A percentile compares a stretch with the other conserved stretches of the same genome.
Conservation (phyloP, 2,797 vertebrate species). For the Chaenodraco wilsoni region DNA sequence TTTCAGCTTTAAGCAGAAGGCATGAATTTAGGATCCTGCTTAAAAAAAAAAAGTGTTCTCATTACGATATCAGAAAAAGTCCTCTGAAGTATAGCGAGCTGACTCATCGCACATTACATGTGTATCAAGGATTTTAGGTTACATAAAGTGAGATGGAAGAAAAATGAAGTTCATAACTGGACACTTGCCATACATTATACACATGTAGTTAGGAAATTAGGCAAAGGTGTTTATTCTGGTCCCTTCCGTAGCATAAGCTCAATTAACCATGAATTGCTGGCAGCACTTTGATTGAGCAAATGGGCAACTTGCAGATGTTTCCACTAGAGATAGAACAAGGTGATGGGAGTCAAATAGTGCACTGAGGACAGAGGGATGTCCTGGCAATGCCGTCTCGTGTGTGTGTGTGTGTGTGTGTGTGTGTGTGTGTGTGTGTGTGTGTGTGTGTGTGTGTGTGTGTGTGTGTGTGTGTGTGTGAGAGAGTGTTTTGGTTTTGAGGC, state of each 20-base stretch:
- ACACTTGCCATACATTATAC: constrained; percentile 38
- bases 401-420: constrained; percentile 24
- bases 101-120: constrained; percentile 3
- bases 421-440: too few relatives aligned
- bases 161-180: constrained; percentile 18
- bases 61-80: constrained; percentile 4
- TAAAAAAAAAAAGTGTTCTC: constrained; percentile 5
- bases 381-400: constrained; percentile 20
- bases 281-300: constrained; percentile 33
- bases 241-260: constrained; percentile 27
- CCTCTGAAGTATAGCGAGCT: constrained; percentile 3
- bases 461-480: too few relatives aligned
- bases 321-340: constrained; percentile 33
- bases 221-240: constrained; percentile 34
- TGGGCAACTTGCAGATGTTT: constrained; percentile 42
- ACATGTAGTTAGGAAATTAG: constrained; percentile 39
- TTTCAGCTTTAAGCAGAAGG: background rate
- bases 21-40: constrained; percentile 3
- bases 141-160: constrained; percentile 34
- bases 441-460: constrained; percentile 3
- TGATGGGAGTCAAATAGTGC: constrained; percentile 12
- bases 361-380: constrained; percentile 21
- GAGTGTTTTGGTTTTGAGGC: constrained; percentile 22
- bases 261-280: constrained; percentile 53
- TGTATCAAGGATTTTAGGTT: constrained; percentile 17